Percentiles rank a stretch among this genome's conserved stretches.
phyloP scores from a whole-genome alignment of 2,888 invertebrate species.

The Ennomos erosarius region DNA sequence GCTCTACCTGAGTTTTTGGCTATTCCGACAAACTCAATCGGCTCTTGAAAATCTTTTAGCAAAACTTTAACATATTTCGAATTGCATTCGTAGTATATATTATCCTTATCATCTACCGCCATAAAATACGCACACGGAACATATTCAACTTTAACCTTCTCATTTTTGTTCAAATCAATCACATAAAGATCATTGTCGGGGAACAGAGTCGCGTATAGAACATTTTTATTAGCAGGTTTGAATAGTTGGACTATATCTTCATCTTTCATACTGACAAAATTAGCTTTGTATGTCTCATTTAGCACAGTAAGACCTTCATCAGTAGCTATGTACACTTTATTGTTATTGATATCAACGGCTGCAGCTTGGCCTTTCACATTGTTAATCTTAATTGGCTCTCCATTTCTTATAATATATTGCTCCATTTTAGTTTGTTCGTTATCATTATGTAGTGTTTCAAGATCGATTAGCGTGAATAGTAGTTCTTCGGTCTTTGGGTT shows the following conservation, averaged over 20 bases:
- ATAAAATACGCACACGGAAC: constrained; percentile 74
- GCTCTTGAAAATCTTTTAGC: constrained; percentile 72
- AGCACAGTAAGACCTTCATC: constrained; percentile 68
- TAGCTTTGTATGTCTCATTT: constrained; percentile 63
- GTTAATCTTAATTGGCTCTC: constrained; percentile 66
- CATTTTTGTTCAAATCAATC: constrained; percentile 63
- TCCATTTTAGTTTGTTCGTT: constrained; percentile 78
- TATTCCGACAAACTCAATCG: constrained; percentile 75
- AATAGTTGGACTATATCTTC: constrained; percentile 76
- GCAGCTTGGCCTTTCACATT: constrained; percentile 73
- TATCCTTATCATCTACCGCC: constrained; percentile 69
- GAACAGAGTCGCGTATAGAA: constrained; percentile 67
- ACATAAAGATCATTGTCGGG: constrained; percentile 72
- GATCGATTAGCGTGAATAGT: constrained; percentile 72
- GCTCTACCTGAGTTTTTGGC: constrained; percentile 72
- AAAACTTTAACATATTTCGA: constrained; percentile 76
- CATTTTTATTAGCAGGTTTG: constrained; percentile 60
- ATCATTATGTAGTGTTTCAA: constrained; percentile 72
- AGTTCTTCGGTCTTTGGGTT: constrained; percentile 65
- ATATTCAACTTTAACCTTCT: constrained; percentile 63
- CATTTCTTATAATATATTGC: constrained; percentile 67
- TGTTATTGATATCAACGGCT: constrained; percentile 63
- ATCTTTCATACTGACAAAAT: constrained; percentile 66
- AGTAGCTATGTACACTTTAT: constrained; percentile 70
- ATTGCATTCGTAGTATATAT: constrained; percentile 77